A percentile compares a stretch with the other conserved stretches of the same genome.
Conservation (phyloP, 2,113 vertebrate genomes). For the Gnathonemus echidnorhynchus region DNA sequence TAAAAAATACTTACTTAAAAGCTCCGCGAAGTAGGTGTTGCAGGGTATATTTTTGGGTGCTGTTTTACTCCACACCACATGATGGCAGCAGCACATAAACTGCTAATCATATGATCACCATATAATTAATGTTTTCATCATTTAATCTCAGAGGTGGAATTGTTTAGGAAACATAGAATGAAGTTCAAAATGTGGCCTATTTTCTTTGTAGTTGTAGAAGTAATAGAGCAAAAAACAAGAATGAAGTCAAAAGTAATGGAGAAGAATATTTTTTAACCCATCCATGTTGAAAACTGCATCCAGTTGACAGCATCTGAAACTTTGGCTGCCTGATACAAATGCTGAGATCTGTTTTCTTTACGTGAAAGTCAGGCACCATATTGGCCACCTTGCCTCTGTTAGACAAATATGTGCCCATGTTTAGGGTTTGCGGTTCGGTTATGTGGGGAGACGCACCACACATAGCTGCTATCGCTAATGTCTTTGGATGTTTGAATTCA, state of each 20-base stretch:
- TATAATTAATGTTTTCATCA: neutral
- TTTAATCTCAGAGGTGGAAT: neutral
- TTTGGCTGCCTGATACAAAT: neutral
- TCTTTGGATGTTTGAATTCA: neutral
- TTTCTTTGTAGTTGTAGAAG: neutral
- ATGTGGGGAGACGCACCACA: neutral
- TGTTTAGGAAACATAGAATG: neutral
- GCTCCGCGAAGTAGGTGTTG: neutral
- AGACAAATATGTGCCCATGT: neutral
- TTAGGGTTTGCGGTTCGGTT: neutral
- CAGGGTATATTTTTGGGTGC: neutral
- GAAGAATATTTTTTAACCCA: neutral
- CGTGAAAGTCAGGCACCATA: neutral
- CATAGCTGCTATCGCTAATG: neutral
- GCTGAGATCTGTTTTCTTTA: neutral
- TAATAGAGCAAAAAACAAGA: neutral
- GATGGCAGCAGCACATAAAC: conserved; percentile 16
- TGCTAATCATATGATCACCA: neutral
- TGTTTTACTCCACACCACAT: conserved; percentile 4
- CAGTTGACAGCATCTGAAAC: neutral
- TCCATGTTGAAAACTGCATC: neutral
- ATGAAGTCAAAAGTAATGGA: neutral
- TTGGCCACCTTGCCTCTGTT: neutral
- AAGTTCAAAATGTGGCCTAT: neutral
- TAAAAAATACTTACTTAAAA: neutral